Conservation (phyloP, 2,797 vertebrate genomes). For the Pseudopleuronectes americanus region DNA sequence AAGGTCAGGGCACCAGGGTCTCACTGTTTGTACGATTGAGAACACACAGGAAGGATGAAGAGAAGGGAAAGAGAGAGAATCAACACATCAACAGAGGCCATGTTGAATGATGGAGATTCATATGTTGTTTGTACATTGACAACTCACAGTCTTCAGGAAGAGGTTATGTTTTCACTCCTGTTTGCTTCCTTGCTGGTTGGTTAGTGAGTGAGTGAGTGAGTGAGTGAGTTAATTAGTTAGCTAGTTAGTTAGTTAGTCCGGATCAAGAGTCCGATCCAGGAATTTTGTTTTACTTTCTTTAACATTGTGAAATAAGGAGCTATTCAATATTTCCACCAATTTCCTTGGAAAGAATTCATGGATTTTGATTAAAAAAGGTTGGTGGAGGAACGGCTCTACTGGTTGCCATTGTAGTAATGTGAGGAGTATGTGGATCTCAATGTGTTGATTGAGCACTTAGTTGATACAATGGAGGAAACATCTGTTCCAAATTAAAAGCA, state of each 20-base stretch:
- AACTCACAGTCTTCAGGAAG: no score
- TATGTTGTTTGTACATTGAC: neutral
- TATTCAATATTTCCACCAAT: no score
- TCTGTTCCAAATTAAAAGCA: neutral
- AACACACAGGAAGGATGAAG: neutral
- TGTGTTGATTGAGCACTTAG: neutral
- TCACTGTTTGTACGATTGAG: neutral
- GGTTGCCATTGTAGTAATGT: neutral
- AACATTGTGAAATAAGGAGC: no score
- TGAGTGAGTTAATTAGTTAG: no score
- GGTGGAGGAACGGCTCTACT: no score
- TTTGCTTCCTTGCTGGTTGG: no score
- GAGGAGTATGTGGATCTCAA: neutral
- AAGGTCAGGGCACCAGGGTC: conserved; percentile 10
- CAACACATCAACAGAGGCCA: neutral
- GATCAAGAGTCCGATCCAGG: no score
- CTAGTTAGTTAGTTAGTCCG: neutral
- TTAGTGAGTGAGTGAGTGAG: no score
- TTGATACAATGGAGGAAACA: neutral
- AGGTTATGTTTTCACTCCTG: no score
- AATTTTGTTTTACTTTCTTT: no score
- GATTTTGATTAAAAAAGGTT: no score
- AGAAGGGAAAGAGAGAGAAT: neutral
- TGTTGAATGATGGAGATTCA: neutral
- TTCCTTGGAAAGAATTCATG: no score